phyloP scores from a whole-genome alignment of 1,140 invertebrate genomes.

The Harpegnathos saltator region DNA sequence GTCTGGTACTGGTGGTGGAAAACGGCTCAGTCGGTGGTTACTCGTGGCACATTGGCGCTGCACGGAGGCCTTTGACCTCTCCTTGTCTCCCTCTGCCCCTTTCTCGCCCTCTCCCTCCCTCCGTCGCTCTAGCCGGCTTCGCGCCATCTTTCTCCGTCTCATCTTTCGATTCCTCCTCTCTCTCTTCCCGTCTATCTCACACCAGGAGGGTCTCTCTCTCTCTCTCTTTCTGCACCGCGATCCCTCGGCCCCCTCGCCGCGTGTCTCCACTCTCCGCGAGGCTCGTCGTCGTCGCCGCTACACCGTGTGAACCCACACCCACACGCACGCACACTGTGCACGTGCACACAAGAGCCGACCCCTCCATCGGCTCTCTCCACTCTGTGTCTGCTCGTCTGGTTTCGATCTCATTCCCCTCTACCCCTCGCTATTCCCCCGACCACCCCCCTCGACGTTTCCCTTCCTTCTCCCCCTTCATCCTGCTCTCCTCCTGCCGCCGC shows the following conservation, averaged over 20 bases:
- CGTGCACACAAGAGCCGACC: constrained; percentile 47
- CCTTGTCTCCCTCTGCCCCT: constrained; percentile 49
- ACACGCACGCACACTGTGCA: constrained; percentile 1
- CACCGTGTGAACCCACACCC: constrained; percentile 44
- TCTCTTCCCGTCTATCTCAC: constrained; percentile 25
- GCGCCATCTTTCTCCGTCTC: constrained; percentile 61
- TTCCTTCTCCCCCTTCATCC: background rate
- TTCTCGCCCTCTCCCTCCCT: constrained; percentile 69
- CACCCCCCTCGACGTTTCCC: background rate
- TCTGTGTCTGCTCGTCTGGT: constrained; percentile 70
- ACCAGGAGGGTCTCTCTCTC: no score
- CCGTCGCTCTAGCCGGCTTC: constrained; percentile 61
- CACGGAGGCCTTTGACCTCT: constrained; percentile 85
- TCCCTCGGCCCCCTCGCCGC: constrained; percentile 5
- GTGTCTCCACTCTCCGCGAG: constrained; percentile 30
- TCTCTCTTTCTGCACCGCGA: constrained; percentile 31
- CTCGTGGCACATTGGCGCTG: constrained; percentile 81
- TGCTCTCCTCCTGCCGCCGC: background rate
- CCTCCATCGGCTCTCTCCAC: constrained; percentile 66
- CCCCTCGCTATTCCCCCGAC: constrained; percentile 38
- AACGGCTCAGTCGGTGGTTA: constrained; percentile 80
- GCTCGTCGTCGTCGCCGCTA: constrained; percentile 40
- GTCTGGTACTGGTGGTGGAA: constrained; percentile 65
- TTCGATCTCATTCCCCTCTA: constrained; percentile 64
- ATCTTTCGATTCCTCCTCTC: constrained; percentile 49